Conservation (phyloP, 2,888 invertebrate genomes). For the Perdita meconis region DNA sequence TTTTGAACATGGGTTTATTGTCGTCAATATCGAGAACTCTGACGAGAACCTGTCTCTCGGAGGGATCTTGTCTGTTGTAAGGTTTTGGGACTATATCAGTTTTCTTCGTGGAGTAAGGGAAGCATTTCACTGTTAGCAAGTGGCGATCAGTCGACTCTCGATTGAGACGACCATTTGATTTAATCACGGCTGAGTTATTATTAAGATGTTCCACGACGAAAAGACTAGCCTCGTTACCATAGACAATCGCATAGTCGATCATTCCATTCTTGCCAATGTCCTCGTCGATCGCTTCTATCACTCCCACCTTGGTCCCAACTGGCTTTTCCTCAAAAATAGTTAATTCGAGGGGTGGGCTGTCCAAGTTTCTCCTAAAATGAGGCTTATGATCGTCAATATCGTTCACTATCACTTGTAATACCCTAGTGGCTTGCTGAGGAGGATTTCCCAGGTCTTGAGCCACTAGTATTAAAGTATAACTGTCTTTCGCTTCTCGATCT, state of each 20-base stretch:
- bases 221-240: slow-evolving; percentile 89
- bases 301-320: slow-evolving; percentile 88
- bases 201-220: slow-evolving; percentile 87
- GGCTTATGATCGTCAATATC: slow-evolving; percentile 93
- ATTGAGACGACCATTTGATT: slow-evolving; percentile 88
- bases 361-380: slow-evolving; percentile 88
- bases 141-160: slow-evolving; percentile 87
- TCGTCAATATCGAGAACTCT: slow-evolving; percentile 90
- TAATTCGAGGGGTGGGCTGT: slow-evolving; percentile 87
- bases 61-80: slow-evolving; percentile 89
- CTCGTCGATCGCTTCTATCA: slow-evolving; percentile 89
- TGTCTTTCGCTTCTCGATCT: slow-evolving; percentile 90
- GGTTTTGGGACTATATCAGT: slow-evolving; percentile 84
- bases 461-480: slow-evolving; percentile 91
- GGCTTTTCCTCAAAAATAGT: slow-evolving; percentile 88
- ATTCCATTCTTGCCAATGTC: slow-evolving; percentile 91
- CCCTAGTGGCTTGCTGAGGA: slow-evolving; percentile 90
- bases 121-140: slow-evolving; percentile 89
- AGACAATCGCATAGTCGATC: slow-evolving; percentile 90
- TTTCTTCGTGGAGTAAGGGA: slow-evolving; percentile 85
- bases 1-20: slow-evolving; percentile 89
- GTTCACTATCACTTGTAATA: slow-evolving; percentile 88
- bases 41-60: slow-evolving; percentile 88
- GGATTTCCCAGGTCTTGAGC: slow-evolving; percentile 92
- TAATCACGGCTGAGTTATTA: slow-evolving; percentile 88